These are phyloP conservation scores for Lagothrix lagotricha DNA, from an alignment of 2,797 vertebrate species.

Conservation along the genomic window DNA sequence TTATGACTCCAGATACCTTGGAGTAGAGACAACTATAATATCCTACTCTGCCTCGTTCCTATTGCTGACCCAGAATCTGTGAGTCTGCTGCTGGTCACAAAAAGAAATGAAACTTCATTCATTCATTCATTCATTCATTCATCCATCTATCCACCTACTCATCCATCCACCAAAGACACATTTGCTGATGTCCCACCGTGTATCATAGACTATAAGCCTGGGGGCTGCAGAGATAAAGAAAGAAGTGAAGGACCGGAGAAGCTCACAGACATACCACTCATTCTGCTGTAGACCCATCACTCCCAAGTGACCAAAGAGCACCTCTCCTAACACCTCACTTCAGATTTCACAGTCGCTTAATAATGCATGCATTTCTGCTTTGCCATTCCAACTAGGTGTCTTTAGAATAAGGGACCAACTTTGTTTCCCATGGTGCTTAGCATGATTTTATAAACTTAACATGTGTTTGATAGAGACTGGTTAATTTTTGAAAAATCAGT, in stretches of 20 bases:
- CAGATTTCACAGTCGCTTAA: not conserved
- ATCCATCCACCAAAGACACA: too few relatives aligned
- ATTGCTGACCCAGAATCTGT: not conserved
- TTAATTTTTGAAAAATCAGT: not conserved
- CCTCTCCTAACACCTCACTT: not conserved
- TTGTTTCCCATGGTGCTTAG: not conserved
- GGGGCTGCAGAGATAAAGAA: too few relatives aligned
- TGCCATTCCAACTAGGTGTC: not conserved
- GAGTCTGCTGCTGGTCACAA: not conserved
- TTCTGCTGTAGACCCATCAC: not conserved
- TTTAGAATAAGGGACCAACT: not conserved
- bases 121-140: not conserved
- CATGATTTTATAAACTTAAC: not conserved
- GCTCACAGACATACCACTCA: too few relatives aligned
- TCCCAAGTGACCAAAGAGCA: accelerated
- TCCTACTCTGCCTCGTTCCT: not conserved
- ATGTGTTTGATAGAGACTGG: not conserved
- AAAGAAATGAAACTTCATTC: not conserved
- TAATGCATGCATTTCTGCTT: not conserved
- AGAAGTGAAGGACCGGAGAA: not conserved
- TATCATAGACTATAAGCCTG: accelerated
- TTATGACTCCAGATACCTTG: not conserved
- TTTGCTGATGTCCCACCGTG: not conserved
- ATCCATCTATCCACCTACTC: too few relatives aligned
- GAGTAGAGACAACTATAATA: not conserved